These are phyloP conservation scores for Malurus splendens DNA, from an alignment of 2,797 vertebrate species.

Conservation along the genomic window DNA sequence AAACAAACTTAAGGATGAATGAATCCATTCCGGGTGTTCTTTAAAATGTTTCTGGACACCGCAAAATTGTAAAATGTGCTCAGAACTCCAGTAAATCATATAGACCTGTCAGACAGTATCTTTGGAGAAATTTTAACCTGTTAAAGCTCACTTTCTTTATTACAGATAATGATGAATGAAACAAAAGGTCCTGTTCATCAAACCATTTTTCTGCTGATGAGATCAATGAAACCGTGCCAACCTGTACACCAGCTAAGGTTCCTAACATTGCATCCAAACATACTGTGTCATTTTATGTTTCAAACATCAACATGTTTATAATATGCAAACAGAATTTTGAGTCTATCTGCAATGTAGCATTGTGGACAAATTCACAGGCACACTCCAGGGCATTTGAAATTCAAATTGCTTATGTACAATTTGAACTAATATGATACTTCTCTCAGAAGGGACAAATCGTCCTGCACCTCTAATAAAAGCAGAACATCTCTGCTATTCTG, in stretches of 20 bases:
- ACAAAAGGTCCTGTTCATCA: background rate
- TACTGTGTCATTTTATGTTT: background rate
- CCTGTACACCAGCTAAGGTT: background rate
- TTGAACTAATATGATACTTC: background rate
- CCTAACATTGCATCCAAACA: background rate
- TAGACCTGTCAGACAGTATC: background rate
- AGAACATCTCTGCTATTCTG: background rate
- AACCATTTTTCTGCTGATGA: background rate
- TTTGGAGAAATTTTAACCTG: conserved; percentile 5
- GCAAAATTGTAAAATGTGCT: background rate
- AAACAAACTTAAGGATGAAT: background rate
- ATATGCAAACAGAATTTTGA: background rate
- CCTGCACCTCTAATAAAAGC: background rate
- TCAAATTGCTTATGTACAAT: background rate
- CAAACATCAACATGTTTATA: background rate
- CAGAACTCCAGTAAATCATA: background rate
- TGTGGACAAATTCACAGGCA: background rate
- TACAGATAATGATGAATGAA: background rate
- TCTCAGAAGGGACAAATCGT: background rate
- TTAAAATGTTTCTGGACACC: background rate
- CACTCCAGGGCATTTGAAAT: background rate
- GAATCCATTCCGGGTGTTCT: background rate
- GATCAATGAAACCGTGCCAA: background rate
- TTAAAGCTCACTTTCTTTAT: background rate
- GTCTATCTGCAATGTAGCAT: background rate